Evolutionary conservation across 2,113 vertebrate species (phyloP).

Genomic region (Periophthalmodon schlosseri): DNA sequence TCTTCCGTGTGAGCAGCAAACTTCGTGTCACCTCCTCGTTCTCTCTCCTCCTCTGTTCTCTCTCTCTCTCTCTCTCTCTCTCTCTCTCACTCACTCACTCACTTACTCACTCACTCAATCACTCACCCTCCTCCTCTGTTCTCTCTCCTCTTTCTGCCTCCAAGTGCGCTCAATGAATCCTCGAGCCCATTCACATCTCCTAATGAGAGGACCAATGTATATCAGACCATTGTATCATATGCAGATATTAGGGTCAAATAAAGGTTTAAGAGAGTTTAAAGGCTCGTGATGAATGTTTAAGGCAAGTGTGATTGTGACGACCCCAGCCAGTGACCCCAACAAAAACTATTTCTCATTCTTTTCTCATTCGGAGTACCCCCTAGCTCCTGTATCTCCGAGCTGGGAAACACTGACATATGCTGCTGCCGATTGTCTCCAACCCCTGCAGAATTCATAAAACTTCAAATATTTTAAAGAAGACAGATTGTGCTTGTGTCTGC

Average conservation of each 20-base stretch:
- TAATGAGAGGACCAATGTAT: not conserved
- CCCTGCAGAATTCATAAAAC: too few species aligned
- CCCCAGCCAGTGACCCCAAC: too few species aligned
- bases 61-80: constrained; percentile 13
- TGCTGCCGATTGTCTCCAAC: too few species aligned
- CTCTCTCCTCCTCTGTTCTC: constrained; percentile 6
- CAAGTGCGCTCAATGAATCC: not conserved
- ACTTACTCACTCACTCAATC: too few species aligned
- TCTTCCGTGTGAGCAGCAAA: constrained; percentile 3
- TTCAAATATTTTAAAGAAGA: too few species aligned
- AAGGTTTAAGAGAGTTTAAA: not conserved
- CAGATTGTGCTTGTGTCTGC: too few species aligned
- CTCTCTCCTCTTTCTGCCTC: constrained; percentile 9
- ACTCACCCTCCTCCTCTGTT: too few species aligned
- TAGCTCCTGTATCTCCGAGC: too few species aligned
- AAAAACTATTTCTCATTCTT: too few species aligned
- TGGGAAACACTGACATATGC: too few species aligned
- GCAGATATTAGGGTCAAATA: not conserved
- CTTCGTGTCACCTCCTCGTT: constrained; percentile 9
- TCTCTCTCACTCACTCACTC: too few species aligned
- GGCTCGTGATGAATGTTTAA: not conserved
- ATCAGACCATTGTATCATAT: not conserved
- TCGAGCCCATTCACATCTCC: not conserved
- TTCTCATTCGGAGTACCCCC: too few species aligned
- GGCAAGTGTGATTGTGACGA: not conserved